Percentiles rank a stretch among this genome's conserved stretches.
phyloP scores from a whole-genome alignment of 2,888 invertebrate species.

The Therioaphis trifolii region DNA sequence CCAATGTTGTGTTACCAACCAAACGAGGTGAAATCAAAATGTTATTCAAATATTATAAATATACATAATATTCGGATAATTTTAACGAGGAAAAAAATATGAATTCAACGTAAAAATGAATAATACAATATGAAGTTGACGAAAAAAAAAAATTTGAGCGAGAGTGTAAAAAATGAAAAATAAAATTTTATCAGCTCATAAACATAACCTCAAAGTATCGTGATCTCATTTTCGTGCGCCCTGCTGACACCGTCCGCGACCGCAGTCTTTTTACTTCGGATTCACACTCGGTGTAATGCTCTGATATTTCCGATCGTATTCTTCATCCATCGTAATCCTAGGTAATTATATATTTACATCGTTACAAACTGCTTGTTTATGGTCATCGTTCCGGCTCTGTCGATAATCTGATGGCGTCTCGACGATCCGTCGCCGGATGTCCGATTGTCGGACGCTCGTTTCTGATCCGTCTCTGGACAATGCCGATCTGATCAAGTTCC shows the following conservation, averaged over 20 bases:
- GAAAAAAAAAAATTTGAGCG: no score
- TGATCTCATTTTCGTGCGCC: slow-evolving; percentile 27
- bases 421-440: neutral
- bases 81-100: neutral
- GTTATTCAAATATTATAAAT: neutral
- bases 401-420: neutral
- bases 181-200: slow-evolving; percentile 35
- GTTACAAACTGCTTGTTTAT: neutral
- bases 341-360: slow-evolving; percentile 20
- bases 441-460: neutral
- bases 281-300: slow-evolving; percentile 42
- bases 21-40: neutral
- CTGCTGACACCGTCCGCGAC: slow-evolving; percentile 55
- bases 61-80: neutral
- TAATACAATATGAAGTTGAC: no score
- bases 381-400: neutral
- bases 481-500: neutral
- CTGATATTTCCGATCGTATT: slow-evolving; percentile 4
- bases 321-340: slow-evolving; percentile 57
- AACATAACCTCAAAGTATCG: slow-evolving; percentile 56
- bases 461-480: neutral
- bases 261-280: slow-evolving; percentile 52
- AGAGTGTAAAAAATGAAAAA: neutral
- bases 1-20: slow-evolving; percentile 1
- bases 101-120: no score